Percentiles rank a stretch among this genome's conserved stretches.
Evolutionary conservation across 2,888 invertebrate species (phyloP).

Genomic region (Fabriciana adippe): DNA sequence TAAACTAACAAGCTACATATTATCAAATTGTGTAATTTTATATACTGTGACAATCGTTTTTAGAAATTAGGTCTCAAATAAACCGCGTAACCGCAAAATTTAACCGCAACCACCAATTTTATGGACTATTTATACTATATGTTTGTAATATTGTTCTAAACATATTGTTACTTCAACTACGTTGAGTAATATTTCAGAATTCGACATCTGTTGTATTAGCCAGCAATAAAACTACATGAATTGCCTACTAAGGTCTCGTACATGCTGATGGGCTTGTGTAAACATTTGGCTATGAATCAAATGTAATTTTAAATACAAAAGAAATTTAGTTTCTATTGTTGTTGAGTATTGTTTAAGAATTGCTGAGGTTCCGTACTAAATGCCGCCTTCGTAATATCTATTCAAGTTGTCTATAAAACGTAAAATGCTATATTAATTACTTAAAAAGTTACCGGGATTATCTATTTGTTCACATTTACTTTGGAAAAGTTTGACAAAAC

Average conservation of each 20-base stretch:
- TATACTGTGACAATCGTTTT: slow-evolving; percentile 18
- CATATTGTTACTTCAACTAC: slow-evolving; percentile 6
- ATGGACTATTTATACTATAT: slow-evolving; percentile 27
- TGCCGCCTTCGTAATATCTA: slow-evolving; percentile 7
- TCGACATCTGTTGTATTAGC: slow-evolving; percentile 47
- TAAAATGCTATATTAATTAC: slow-evolving; percentile 9
- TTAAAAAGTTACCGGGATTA: not conserved
- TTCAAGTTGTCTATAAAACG: not conserved
- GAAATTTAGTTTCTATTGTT: slow-evolving; percentile 25
- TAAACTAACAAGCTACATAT: slow-evolving; percentile 10
- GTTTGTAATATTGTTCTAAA: slow-evolving; percentile 26
- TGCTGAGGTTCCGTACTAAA: slow-evolving; percentile 7
- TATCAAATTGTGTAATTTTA: slow-evolving; percentile 20
- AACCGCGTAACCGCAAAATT: slow-evolving; percentile 26
- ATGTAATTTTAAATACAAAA: slow-evolving; percentile 26
- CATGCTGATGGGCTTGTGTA: slow-evolving; percentile 19
- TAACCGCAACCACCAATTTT: slow-evolving; percentile 23
- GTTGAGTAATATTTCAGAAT: slow-evolving; percentile 33
- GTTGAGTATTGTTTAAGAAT: slow-evolving; percentile 15
- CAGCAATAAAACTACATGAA: slow-evolving; percentile 54
- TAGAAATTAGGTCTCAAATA: slow-evolving; percentile 26
- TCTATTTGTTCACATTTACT: too few relatives aligned
- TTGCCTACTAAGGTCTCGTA: slow-evolving; percentile 26
- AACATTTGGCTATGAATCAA: slow-evolving; percentile 24
- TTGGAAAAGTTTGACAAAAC: too few relatives aligned